A percentile compares a stretch with the other conserved stretches of the same genome.
Conservation (phyloP, 2,888 invertebrate species). For the Synergus japonicus region DNA sequence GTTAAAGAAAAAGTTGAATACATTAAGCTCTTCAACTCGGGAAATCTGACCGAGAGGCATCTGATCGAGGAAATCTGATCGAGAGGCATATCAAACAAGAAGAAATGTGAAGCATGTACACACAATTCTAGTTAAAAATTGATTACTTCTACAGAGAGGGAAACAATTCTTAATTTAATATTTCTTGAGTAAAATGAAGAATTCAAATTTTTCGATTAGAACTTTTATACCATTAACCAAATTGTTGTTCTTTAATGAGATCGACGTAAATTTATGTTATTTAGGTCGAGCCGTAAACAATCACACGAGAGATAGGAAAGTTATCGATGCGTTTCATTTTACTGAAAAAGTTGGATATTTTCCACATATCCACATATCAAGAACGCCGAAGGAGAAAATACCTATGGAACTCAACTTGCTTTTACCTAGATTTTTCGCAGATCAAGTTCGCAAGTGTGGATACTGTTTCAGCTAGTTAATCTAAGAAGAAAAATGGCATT, state of each 20-base stretch:
- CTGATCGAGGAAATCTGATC: too few relatives aligned
- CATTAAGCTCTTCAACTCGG: neutral
- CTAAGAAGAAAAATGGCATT: constrained; percentile 12
- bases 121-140: too few relatives aligned
- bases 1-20: too few relatives aligned
- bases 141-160: too few relatives aligned
- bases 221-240: neutral
- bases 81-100: too few relatives aligned
- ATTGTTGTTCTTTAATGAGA: neutral
- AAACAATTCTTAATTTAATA: too few relatives aligned
- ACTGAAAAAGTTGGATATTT: constrained; percentile 2
- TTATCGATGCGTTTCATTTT: constrained; percentile 16
- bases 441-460: constrained; percentile 22
- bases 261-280: neutral
- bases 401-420: constrained; percentile 5
- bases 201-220: too few relatives aligned
- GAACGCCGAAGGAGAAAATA: constrained; percentile 25
- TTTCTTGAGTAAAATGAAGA: too few relatives aligned
- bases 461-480: neutral
- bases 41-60: neutral
- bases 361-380: constrained; percentile 30
- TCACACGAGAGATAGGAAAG: constrained; percentile 15
- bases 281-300: constrained; percentile 14
- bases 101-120: too few relatives aligned
- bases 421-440: constrained; percentile 15